Conservation (phyloP, 2,888 invertebrate genomes). For the Helicoverpa assulta region DNA sequence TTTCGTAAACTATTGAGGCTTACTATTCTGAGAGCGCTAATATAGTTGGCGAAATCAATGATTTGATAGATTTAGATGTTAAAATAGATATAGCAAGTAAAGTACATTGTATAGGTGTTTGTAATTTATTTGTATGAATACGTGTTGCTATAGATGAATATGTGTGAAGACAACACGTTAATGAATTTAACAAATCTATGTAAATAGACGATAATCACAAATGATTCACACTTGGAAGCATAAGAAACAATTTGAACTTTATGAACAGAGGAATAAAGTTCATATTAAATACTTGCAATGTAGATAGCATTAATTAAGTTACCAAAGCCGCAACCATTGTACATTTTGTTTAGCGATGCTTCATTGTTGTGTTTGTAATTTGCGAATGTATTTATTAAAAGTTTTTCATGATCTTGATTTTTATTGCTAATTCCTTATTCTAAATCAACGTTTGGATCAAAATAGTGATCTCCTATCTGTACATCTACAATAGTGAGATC, state of each 20-base stretch:
- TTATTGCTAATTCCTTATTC: slow-evolving; percentile 41
- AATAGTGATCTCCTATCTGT: slow-evolving; percentile 10
- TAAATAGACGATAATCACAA: slow-evolving; percentile 77
- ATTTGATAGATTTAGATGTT: slow-evolving; percentile 54
- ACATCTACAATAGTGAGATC: slow-evolving; percentile 25
- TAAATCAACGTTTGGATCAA: slow-evolving; percentile 8
- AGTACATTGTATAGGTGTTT: slow-evolving; percentile 50
- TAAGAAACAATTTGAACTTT: slow-evolving; percentile 44
- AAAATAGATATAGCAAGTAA: slow-evolving; percentile 55
- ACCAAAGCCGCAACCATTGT: slow-evolving; percentile 63
- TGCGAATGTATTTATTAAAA: slow-evolving; percentile 84
- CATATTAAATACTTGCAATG: slow-evolving; percentile 37
- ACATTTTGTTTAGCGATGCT: slow-evolving; percentile 68
- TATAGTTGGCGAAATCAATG: slow-evolving; percentile 50
- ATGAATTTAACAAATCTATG: slow-evolving; percentile 74
- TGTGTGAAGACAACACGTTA: slow-evolving; percentile 65
- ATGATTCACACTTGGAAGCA: slow-evolving; percentile 56
- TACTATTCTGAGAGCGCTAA: slow-evolving; percentile 53
- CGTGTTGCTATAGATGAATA: slow-evolving; percentile 61
- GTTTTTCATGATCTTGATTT: slow-evolving; percentile 73
- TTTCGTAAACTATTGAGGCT: slow-evolving; percentile 51
- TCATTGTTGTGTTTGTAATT: slow-evolving; percentile 83
- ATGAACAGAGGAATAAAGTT: slow-evolving; percentile 40
- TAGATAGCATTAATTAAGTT: slow-evolving; percentile 54
- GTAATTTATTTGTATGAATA: slow-evolving; percentile 66